Conservation (phyloP, 2,113 vertebrate genomes). For the Pygathrix nemaeus region DNA sequence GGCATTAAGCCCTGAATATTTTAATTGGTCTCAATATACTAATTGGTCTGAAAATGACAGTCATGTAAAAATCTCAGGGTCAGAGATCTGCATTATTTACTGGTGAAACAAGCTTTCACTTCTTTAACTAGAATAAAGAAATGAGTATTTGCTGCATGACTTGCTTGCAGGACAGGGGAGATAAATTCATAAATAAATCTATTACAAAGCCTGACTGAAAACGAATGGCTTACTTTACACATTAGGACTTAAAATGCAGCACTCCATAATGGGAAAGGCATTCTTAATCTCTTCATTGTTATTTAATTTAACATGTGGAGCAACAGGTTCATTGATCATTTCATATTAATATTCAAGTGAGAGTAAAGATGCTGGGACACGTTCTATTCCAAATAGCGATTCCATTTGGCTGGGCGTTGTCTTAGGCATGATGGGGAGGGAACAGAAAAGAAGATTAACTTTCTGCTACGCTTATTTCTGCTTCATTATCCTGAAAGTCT, state of each 20-base stretch:
- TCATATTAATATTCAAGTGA: conserved; percentile 69
- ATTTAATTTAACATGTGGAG: conserved; percentile 67
- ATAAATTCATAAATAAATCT: conserved; percentile 62
- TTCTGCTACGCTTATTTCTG: conserved; percentile 37
- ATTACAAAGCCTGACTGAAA: conserved; percentile 53
- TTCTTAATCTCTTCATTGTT: conserved; percentile 62
- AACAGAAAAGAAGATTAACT: conserved; percentile 62
- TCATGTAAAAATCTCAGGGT: conserved; percentile 28
- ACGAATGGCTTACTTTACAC: conserved; percentile 54
- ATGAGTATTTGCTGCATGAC: conserved; percentile 34
- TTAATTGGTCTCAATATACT: conserved; percentile 34
- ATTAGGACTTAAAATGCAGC: conserved; percentile 49
- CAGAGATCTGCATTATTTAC: conserved; percentile 56
- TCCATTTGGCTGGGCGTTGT: conserved; percentile 47
- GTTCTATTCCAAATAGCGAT: conserved; percentile 36
- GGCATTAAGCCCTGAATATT: conserved; percentile 34
- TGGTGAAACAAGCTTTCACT: conserved; percentile 23
- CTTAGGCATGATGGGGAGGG: conserved; percentile 9
- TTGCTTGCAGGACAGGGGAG: conserved; percentile 56
- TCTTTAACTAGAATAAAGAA: conserved; percentile 63
- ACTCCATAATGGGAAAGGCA: conserved; percentile 44
- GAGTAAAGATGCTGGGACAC: neutral
- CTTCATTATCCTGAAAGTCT: conserved; percentile 55
- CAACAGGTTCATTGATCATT: conserved; percentile 72
- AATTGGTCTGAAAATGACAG: conserved; percentile 58